Evolutionary conservation across 1,140 invertebrate species (phyloP).

Genomic region (Drosophila nannoptera): DNA sequence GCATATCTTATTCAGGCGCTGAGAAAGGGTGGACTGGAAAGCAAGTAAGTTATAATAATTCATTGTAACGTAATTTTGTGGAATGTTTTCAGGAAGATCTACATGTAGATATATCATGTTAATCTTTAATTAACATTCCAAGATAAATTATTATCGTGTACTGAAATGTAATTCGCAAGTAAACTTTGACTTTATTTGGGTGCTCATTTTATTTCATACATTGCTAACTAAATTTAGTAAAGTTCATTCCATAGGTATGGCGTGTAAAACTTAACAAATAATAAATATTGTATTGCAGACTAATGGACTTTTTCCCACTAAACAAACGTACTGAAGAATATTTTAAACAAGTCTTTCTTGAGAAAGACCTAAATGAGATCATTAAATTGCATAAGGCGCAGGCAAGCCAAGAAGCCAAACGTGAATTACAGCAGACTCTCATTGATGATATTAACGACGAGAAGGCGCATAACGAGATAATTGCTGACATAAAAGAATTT

Average conservation of each 20-base stretch:
- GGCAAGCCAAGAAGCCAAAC: constrained; percentile 91
- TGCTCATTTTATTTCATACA: constrained; percentile 73
- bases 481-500: constrained; percentile 91
- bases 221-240: background rate
- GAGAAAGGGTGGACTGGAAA: constrained; percentile 93
- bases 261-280: background rate
- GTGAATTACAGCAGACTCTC: constrained; percentile 87
- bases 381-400: constrained; percentile 94
- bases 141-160: constrained; percentile 51
- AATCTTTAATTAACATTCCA: constrained; percentile 78
- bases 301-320: constrained; percentile 95
- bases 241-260: background rate
- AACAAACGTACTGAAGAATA: constrained; percentile 95
- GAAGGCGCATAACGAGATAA: constrained; percentile 89
- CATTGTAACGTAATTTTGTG: constrained; percentile 9
- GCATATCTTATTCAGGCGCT: constrained; percentile 90
- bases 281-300: constrained; percentile 80
- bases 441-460: constrained; percentile 91
- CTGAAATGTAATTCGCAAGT: constrained; percentile 72
- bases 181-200: constrained; percentile 67
- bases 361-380: constrained; percentile 91
- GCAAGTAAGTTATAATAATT: constrained; percentile 80
- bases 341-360: constrained; percentile 90
- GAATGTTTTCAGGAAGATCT: constrained; percentile 77
- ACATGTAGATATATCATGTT: constrained; percentile 38